Percentiles rank a stretch among this genome's conserved stretches.
Evolutionary conservation across 2,113 vertebrate species (phyloP).

Genomic region (Gambusia holbrooki): DNA sequence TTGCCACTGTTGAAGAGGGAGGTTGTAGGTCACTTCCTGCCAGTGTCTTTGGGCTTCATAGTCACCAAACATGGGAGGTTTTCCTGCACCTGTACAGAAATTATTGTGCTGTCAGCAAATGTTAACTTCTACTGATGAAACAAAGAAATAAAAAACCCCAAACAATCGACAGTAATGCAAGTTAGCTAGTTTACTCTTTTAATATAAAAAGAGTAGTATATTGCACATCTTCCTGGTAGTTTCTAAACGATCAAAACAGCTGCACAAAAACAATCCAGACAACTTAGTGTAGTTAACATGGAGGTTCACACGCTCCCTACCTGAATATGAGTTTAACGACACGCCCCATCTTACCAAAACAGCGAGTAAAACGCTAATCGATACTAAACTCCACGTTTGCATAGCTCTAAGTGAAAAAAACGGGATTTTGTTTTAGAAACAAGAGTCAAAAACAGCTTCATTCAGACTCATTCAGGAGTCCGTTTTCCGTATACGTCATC

Average conservation of each 20-base stretch:
- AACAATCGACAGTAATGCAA: background rate
- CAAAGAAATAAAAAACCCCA: background rate
- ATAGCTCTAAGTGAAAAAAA: constrained; percentile 65
- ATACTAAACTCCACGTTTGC: constrained; percentile 86
- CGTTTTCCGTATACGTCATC: constrained; percentile 70
- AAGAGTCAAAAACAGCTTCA: constrained; percentile 1
- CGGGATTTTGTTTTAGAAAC: background rate
- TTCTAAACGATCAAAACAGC: background rate
- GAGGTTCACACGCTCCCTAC: constrained; percentile 67
- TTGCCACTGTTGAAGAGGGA: constrained; percentile 91
- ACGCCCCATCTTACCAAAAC: constrained; percentile 90
- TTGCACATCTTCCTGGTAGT: background rate
- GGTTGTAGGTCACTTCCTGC: constrained; percentile 96
- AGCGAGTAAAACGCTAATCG: constrained; percentile 81
- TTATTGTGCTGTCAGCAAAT: constrained; percentile 24
- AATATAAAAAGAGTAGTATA: background rate
- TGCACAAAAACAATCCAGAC: background rate
- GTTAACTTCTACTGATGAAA: constrained; percentile 13
- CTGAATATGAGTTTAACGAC: constrained; percentile 94
- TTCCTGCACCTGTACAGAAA: constrained; percentile 86
- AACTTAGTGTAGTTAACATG: background rate
- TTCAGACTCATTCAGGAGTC: constrained; percentile 8
- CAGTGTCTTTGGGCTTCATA: constrained; percentile 99
- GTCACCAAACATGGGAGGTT: constrained; percentile 94
- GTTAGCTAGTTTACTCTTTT: background rate